A percentile compares a stretch with the other conserved stretches of the same genome.
These are phyloP conservation scores for Temnopleurus reevesii DNA, from an alignment of 53 echinoderm and acorn worm genomes.

Conservation along the genomic window DNA sequence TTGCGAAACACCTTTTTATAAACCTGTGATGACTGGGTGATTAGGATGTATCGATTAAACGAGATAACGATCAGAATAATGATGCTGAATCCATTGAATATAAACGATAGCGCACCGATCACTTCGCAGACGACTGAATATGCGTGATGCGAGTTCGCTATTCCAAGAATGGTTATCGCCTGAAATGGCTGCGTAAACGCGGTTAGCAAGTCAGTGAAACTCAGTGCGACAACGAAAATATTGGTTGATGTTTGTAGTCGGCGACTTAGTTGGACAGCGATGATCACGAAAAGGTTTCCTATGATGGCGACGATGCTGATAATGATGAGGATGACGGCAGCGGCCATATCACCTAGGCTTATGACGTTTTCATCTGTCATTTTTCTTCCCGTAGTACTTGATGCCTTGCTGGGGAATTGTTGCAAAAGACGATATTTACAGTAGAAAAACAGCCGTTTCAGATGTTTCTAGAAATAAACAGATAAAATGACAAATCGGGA, in stretches of 20 bases:
- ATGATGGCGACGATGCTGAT: constrained; percentile 65
- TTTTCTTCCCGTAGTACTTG: no score
- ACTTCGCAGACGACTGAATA: constrained; percentile 57
- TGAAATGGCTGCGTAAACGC: constrained; percentile 70
- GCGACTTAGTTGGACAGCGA: constrained; percentile 66
- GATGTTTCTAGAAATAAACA: no score
- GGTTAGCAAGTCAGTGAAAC: constrained; percentile 65
- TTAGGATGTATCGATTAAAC: constrained; percentile 69
- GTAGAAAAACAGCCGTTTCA: no score
- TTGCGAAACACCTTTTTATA: constrained; percentile 60
- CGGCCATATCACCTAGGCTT: neutral
- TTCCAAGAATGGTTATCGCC: constrained; percentile 48
- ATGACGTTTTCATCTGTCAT: neutral
- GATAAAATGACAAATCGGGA: no score
- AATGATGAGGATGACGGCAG: constrained; percentile 51
- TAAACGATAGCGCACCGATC: constrained; percentile 63
- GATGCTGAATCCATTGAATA: constrained; percentile 72
- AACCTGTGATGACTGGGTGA: constrained; percentile 54
- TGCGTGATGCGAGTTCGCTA: constrained; percentile 37
- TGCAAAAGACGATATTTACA: no score
- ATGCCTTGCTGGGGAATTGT: no score
- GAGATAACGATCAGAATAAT: constrained; percentile 68
- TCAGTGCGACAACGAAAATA: constrained; percentile 73
- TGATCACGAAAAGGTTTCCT: constrained; percentile 74
- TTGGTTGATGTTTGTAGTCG: constrained; percentile 76